Percentiles rank a stretch among this genome's conserved stretches.
These are phyloP conservation scores for Cyanistes caeruleus DNA, from an alignment of 2,113 vertebrate genomes.

Conservation along the genomic window DNA sequence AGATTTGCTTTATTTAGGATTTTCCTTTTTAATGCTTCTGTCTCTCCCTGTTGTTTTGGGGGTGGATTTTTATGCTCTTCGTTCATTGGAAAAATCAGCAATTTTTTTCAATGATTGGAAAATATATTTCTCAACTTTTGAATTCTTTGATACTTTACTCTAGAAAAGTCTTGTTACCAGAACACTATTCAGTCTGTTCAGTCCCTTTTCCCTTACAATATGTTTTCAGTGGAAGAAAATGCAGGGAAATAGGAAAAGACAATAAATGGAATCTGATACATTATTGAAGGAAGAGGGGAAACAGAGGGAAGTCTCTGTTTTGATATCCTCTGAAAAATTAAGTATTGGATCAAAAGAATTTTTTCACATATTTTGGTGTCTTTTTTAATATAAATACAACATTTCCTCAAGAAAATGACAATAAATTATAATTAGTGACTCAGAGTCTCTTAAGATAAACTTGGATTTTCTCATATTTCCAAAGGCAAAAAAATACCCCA, in stretches of 20 bases:
- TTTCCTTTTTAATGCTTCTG: neutral
- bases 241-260: neutral
- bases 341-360: neutral
- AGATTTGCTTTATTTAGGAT: neutral
- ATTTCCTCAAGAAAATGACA: neutral
- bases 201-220: neutral
- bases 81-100: neutral
- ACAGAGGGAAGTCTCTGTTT: neutral
- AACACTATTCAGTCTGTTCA: neutral
- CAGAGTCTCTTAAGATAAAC: neutral
- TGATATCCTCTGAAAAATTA: neutral
- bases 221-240: neutral
- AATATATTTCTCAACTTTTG: neutral
- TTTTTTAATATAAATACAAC: neutral
- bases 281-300: neutral
- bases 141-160: neutral
- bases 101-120: neutral
- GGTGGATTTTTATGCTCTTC: neutral
- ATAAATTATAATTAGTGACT: neutral
- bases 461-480: neutral
- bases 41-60: neutral
- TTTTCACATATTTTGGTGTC: neutral
- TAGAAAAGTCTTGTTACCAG: neutral
- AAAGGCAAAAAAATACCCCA: neutral
- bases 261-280: neutral